phyloP scores from a whole-genome alignment of 2,113 vertebrate species.

The Cichladusa arquata region DNA sequence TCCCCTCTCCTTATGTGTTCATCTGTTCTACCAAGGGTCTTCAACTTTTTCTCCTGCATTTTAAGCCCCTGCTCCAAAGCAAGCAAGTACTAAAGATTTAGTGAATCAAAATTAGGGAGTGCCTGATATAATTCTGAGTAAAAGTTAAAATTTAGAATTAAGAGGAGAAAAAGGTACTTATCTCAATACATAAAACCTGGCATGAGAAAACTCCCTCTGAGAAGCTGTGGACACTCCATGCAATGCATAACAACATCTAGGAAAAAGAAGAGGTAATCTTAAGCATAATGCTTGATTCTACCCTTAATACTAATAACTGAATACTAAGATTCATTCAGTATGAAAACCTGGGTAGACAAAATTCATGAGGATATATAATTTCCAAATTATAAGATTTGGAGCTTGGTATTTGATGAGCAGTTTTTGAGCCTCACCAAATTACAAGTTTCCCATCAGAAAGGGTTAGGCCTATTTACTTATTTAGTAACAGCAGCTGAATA shows the following conservation, averaged over 20 bases:
- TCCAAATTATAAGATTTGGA: background rate
- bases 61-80: background rate
- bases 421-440: background rate
- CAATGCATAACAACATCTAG: background rate
- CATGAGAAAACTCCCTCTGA: background rate
- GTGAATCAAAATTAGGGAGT: background rate
- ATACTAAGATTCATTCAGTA: background rate
- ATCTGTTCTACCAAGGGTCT: background rate
- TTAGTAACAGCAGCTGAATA: background rate
- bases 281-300: background rate
- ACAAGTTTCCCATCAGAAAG: background rate
- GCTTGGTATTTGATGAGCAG: background rate
- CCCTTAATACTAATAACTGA: background rate
- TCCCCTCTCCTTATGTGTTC: rapidly evolving
- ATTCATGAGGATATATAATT: background rate
- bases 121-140: background rate
- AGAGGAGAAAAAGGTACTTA: background rate
- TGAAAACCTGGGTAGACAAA: background rate
- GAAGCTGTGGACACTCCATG: background rate
- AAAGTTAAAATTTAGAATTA: background rate
- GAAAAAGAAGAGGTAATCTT: background rate
- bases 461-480: background rate
- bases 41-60: background rate
- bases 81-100: background rate
- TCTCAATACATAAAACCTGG: background rate